Evolutionary conservation across 2,888 invertebrate species (phyloP).

Genomic region (Limenitis camilla): DNA sequence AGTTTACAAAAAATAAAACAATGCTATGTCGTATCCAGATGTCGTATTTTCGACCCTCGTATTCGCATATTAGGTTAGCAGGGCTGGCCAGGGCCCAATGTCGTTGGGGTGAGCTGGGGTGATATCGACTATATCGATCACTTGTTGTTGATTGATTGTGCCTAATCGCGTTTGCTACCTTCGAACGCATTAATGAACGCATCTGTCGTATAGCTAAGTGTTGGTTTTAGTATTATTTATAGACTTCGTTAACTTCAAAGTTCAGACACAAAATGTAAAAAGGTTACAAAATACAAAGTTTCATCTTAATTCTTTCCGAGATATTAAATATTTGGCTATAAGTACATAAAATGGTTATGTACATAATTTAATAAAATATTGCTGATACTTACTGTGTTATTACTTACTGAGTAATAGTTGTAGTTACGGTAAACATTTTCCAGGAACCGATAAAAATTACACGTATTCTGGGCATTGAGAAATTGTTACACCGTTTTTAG

Average conservation of each 20-base stretch:
- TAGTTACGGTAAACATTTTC: no score
- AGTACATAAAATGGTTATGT: no score
- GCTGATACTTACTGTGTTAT: no score
- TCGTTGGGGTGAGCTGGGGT: slow-evolving; percentile 36
- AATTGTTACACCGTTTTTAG: no score
- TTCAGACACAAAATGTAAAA: no score
- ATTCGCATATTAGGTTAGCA: slow-evolving; percentile 67
- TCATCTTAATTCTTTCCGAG: no score
- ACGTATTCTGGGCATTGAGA: no score
- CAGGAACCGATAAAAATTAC: no score
- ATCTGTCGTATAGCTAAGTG: slow-evolving; percentile 23
- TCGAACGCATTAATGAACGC: slow-evolving; percentile 22
- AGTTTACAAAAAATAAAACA: slow-evolving; percentile 15
- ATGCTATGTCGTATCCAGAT: slow-evolving; percentile 33
- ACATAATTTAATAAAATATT: no score
- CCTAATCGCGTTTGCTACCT: slow-evolving; percentile 33
- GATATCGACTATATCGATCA: slow-evolving; percentile 34
- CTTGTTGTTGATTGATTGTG: slow-evolving; percentile 47
- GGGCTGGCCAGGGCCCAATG: slow-evolving; percentile 62
- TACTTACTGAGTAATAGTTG: no score
- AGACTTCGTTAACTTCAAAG: neutral
- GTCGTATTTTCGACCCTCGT: slow-evolving; percentile 39
- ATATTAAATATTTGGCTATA: no score
- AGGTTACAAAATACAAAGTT: no score
- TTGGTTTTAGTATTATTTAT: neutral